Evolutionary conservation across 2,797 vertebrate species (phyloP).

Genomic region (Pachyuromys duprasi): DNA sequence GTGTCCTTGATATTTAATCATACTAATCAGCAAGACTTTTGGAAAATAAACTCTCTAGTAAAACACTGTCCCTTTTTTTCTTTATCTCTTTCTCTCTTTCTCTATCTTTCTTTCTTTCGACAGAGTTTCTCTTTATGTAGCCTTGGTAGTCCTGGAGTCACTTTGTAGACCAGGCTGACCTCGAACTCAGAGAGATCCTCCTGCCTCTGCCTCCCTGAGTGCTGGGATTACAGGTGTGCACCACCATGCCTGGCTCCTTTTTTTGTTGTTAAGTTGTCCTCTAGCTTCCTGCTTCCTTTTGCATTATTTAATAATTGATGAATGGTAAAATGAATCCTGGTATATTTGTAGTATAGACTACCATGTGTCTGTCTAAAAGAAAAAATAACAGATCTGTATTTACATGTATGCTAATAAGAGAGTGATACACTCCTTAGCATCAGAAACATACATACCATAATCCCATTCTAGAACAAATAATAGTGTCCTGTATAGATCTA

Average conservation of each 20-base stretch:
- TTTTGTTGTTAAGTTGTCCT: conserved; percentile 4
- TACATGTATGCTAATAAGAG: background rate
- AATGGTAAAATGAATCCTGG: conserved; percentile 33
- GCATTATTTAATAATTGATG: background rate
- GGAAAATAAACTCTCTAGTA: background rate
- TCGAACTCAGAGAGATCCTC: too few species aligned
- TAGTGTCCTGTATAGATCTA: background rate
- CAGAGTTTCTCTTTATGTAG: too few species aligned
- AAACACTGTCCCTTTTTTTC: conserved; percentile 19
- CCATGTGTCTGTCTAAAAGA: background rate
- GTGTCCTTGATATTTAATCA: conserved; percentile 46
- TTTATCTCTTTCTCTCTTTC: background rate
- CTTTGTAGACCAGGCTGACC: too few species aligned
- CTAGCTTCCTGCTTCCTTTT: conserved; percentile 1
- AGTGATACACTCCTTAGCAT: background rate
- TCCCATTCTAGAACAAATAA: background rate
- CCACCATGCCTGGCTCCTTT: too few species aligned
- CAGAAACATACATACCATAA: background rate
- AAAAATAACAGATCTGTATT: conserved; percentile 20
- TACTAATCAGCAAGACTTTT: background rate
- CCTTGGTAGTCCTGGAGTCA: too few species aligned
- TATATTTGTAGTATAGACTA: background rate
- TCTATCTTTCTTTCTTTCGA: too few species aligned
- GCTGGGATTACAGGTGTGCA: too few species aligned
- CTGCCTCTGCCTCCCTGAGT: too few species aligned